Evolutionary conservation across 2,888 invertebrate species (phyloP), one percentile per base, ranked within the genome.

Genomic region (Crossocerus cetratus): DNA sequence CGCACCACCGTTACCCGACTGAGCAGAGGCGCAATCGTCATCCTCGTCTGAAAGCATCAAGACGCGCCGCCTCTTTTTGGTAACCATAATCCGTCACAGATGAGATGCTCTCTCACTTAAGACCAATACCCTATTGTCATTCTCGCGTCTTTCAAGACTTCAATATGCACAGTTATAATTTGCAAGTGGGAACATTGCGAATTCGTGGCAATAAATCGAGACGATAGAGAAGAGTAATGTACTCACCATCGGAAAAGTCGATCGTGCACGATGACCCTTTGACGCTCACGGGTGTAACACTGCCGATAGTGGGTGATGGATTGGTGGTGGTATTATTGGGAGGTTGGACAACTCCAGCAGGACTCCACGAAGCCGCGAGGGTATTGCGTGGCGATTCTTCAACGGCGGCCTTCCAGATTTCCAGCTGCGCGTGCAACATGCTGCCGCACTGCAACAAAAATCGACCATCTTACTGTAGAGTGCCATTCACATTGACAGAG

Each of bases 381-480:
- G 91, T 82, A 91, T 92, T 82, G 87, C 89, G 91, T 89, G 93
- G 87, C 91, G 93, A 91, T 89, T 93, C 92, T 77, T 90, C 90
- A 62, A 91, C 91, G 8, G 96, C 96, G 72, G 95, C 95, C 90
- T 96, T 96, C 97, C 97, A 98, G 83, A 98, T 96, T 90, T 97
- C 97, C 86, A 98, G 91, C 87, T 97, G 96, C 23, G 97, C 97
- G 90, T 95, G 95, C 77, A 98, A 90, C 84, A 95, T 95, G 88
- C 95, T 95, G 59, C 97, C 97, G 86, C 95, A 94, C 96, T 96
- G 91, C 2, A 86, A 86, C 77, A 72, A 20, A 16, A 59, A 59
- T 0, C 14, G 32, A 16, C 11, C 58, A 59, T n/a, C 42, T 20
- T 18, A 13, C 16, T 0, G 61, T 60, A 64, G 0, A 14, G 0